Conservation (phyloP, 1,140 invertebrate species). For the Chelonus insularis region DNA sequence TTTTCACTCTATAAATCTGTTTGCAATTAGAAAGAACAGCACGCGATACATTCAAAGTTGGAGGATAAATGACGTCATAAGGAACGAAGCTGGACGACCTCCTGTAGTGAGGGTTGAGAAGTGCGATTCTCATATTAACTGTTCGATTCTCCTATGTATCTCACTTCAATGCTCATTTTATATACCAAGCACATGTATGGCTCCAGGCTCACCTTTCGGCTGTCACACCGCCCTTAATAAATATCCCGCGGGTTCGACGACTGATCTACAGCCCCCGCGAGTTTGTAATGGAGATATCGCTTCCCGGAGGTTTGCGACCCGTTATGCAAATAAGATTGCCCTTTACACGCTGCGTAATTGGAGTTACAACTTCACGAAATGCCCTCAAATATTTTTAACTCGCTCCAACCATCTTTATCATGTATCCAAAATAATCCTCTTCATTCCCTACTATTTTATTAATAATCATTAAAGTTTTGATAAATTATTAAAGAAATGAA, state of each 20-base stretch:
- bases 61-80: conserved; percentile 55
- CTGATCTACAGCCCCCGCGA: conserved; percentile 43
- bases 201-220: not conserved
- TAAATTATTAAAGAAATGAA: too few species aligned
- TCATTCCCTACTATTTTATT: too few species aligned
- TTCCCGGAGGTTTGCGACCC: conserved; percentile 41
- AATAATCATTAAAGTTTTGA: too few species aligned
- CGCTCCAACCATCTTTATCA: not conserved
- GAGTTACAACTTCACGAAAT: not conserved
- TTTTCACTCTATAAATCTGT: conserved; percentile 55
- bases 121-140: conserved; percentile 3
- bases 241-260: conserved; percentile 43
- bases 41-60: conserved; percentile 45
- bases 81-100: conserved; percentile 48
- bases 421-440: too few species aligned
- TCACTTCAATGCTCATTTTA: not conserved
- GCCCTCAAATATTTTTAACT: not conserved
- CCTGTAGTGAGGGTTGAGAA: conserved; percentile 42
- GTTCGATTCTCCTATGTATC: not conserved
- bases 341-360: conserved; percentile 40
- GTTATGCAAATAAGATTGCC: conserved; percentile 53
- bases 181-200: not conserved
- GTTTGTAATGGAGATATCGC: conserved; percentile 50
- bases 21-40: conserved; percentile 56
- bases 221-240: conserved; percentile 41